Base-by-base conservation (phyloP, 37 sponge, comb jelly and placozoan species). In the Ephydatia muelleri region DNA sequence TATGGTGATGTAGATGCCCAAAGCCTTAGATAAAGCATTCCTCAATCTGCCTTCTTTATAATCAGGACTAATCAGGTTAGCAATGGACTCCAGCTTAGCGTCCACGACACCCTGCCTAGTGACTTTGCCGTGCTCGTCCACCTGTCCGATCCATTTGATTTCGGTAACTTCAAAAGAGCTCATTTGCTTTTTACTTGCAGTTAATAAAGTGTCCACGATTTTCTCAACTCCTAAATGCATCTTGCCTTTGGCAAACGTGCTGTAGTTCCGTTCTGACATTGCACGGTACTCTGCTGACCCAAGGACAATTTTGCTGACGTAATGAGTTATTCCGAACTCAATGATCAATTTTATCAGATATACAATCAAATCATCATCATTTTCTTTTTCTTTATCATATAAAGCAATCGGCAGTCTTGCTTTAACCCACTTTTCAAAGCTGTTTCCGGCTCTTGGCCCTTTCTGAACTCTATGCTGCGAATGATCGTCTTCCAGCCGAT, bases 271-370 rank as follows among this genome's bases (percentile, higher is more conserved):
- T 57, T 57, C 57, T 1, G 57, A 57, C 57, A 57, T 57, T 1
- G 57, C 16, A 11, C 57, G 57, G 75, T 75, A 75, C 36, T 75
- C 75, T 23, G 36, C 36, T 28, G 75, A 38, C 36, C 75, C 75
- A 4, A 75, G 75, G 5, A 23, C 21, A 35, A 75, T 75, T 31
- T 36, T 38, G 35, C n/a, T 38, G 33, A 75, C 75, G 21, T 38
- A 75, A 35, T 75, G 75, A 38, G 75, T 75, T 5, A 75, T 35
- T 3, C 75, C 75, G 57, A 19, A 57, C 6, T 16, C 19, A 13
- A 14, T 14, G 57, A 57, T 1, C 9, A 57, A 57, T 21, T 57
- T 4, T 14, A 57, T 1, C 57, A 57, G 16, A 57, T 1, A 57
- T 11, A 1, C 19, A 57, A 5, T 14, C 19, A 21, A 11, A 16